Conservation (phyloP, 2,797 vertebrate genomes). For the Periophthalmus magnuspinnatus region DNA sequence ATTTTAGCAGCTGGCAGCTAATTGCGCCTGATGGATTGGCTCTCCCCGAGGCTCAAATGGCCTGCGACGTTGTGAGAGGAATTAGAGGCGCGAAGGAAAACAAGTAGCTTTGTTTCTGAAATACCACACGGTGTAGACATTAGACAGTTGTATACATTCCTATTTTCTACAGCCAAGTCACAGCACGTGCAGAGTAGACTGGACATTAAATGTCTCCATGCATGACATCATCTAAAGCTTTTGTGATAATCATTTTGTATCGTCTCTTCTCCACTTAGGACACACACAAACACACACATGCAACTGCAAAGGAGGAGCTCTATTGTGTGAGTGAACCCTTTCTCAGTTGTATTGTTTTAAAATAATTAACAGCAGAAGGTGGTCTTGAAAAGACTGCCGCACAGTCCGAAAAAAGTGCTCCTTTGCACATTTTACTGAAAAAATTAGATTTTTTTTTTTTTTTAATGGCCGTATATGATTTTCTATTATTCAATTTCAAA, state of each 20-base stretch:
- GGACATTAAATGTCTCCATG: slow-evolving; percentile 68
- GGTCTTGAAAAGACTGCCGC: slow-evolving; percentile 66
- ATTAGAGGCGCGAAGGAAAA: slow-evolving; percentile 57
- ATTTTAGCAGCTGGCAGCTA: slow-evolving; percentile 66
- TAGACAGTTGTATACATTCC: slow-evolving; percentile 78
- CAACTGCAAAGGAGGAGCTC: slow-evolving; percentile 73
- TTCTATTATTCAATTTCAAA: slow-evolving; percentile 76
- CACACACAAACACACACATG: slow-evolving; percentile 53
- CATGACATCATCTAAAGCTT: slow-evolving; percentile 69
- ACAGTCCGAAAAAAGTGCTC: slow-evolving; percentile 69
- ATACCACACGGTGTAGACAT: slow-evolving; percentile 71
- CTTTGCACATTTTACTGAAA: slow-evolving; percentile 83
- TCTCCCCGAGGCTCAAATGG: slow-evolving; percentile 67
- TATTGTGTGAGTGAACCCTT: slow-evolving; percentile 65
- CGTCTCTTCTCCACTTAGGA: slow-evolving; percentile 65
- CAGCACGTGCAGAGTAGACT: slow-evolving; percentile 68
- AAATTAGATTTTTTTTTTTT: slow-evolving; percentile 76
- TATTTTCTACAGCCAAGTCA: slow-evolving; percentile 66
- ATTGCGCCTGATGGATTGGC: slow-evolving; percentile 66
- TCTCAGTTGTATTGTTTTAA: slow-evolving; percentile 66
- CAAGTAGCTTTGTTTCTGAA: slow-evolving; percentile 64
- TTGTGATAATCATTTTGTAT: slow-evolving; percentile 65
- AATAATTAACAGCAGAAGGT: slow-evolving; percentile 64
- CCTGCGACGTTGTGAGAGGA: slow-evolving; percentile 60
- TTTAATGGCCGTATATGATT: slow-evolving; percentile 76